Conservation (phyloP, 2,888 invertebrate species). For the Cepaea hortensis region DNA sequence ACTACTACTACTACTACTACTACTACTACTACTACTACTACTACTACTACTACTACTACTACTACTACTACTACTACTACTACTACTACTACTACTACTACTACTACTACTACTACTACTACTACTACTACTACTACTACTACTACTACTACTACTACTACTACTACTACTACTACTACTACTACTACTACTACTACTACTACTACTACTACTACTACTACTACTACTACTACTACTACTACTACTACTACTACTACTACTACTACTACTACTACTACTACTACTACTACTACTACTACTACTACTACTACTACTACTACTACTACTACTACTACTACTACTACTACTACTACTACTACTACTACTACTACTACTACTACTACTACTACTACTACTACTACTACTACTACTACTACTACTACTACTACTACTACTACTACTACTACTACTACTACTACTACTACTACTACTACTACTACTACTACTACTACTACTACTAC, state of each 20-base stretch:
- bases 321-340: not conserved
- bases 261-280: too few species aligned
- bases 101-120: too few species aligned
- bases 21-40: too few species aligned
- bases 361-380: not conserved
- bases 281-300: too few species aligned
- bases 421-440: not conserved
- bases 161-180: too few species aligned
- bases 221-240: too few species aligned
- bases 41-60: too few species aligned
- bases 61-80: too few species aligned
- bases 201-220: too few species aligned
- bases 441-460: not conserved
- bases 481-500: not conserved
- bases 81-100: too few species aligned
- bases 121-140: not conserved
- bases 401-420: not conserved
- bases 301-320: not conserved
- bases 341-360: constrained; percentile 1
- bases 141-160: not conserved
- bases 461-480: not conserved
- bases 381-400: not conserved
- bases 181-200: too few species aligned
- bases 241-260: too few species aligned
- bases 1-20: not conserved